Percentiles rank a stretch among this genome's conserved stretches.
These are phyloP conservation scores for Oryzias woworae DNA, from an alignment of 2,113 vertebrate genomes.

Conservation along the genomic window DNA sequence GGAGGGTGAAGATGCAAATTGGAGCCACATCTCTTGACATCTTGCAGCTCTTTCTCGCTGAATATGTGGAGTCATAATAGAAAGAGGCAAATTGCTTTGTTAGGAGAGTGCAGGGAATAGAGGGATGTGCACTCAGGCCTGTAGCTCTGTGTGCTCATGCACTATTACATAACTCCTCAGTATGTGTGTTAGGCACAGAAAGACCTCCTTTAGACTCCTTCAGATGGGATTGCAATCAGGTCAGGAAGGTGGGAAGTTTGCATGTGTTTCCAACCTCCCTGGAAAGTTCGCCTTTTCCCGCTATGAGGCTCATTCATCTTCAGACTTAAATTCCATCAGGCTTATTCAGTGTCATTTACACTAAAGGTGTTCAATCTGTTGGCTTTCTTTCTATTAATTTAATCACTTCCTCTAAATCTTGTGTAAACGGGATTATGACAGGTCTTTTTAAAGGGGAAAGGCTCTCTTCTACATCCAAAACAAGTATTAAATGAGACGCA, in stretches of 20 bases:
- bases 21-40: too few relatives aligned
- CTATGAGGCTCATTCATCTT: slow-evolving; percentile 25
- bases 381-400: slow-evolving; percentile 8
- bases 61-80: slow-evolving; percentile 34
- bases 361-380: not conserved
- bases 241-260: slow-evolving; percentile 40
- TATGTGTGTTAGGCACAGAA: slow-evolving; percentile 30
- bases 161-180: slow-evolving; percentile 64
- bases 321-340: slow-evolving; percentile 11
- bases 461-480: slow-evolving; percentile 1
- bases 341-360: slow-evolving; percentile 4
- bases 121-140: slow-evolving; percentile 70
- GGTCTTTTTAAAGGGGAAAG: slow-evolving; percentile 10
- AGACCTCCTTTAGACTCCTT: slow-evolving; percentile 34
- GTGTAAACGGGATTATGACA: slow-evolving; percentile 10
- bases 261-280: slow-evolving; percentile 22
- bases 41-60: not conserved
- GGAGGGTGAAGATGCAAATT: not conserved
- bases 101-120: slow-evolving; percentile 43
- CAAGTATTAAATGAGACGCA: slow-evolving; percentile 11
- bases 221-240: slow-evolving; percentile 33
- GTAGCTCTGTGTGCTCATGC: slow-evolving; percentile 58
- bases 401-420: not conserved
- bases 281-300: slow-evolving; percentile 40
- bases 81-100: slow-evolving; percentile 41